Conservation (phyloP, 2,888 invertebrate genomes). For the Temnothorax rugatulus region DNA sequence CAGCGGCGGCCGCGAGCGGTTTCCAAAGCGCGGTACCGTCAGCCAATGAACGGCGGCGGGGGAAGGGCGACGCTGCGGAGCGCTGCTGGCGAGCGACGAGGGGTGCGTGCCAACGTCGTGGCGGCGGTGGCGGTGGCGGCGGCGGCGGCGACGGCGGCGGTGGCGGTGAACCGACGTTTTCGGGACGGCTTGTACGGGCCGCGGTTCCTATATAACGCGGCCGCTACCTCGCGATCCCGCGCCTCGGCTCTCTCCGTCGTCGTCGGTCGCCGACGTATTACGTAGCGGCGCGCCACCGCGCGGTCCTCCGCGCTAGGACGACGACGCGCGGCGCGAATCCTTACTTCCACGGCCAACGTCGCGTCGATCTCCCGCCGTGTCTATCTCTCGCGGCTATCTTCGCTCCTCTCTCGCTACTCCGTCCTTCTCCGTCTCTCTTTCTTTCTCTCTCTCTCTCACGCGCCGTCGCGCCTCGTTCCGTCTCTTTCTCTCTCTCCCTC, state of each 20-base stretch:
- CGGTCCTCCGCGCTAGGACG: slow-evolving; percentile 12
- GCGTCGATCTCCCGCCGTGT: slow-evolving; percentile 11
- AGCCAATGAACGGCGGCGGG: slow-evolving; percentile 70
- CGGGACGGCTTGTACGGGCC: slow-evolving; percentile 77
- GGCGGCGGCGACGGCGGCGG: slow-evolving; percentile 8
- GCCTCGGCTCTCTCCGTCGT: slow-evolving; percentile 62
- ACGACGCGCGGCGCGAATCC: slow-evolving; percentile 47
- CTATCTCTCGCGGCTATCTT: slow-evolving; percentile 12
- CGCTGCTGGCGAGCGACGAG: slow-evolving; percentile 55
- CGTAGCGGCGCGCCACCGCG: slow-evolving; percentile 38
- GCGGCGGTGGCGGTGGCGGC: neutral
- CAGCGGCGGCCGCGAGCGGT: slow-evolving; percentile 45
- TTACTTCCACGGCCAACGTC: slow-evolving; percentile 42
- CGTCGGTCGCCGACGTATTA: slow-evolving; percentile 52
- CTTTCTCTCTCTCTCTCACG: slow-evolving; percentile 7
- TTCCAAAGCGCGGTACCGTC: slow-evolving; percentile 68
- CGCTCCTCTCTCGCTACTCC: neutral
- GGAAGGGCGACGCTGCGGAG: slow-evolving; percentile 61
- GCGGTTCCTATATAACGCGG: slow-evolving; percentile 1
- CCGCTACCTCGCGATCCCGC: slow-evolving; percentile 16
- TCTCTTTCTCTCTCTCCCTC: neutral
- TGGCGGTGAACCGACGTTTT: slow-evolving; percentile 78
- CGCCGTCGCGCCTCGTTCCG: slow-evolving; percentile 8
- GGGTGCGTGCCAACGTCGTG: slow-evolving; percentile 54
- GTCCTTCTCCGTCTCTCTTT: slow-evolving; percentile 16